Evolutionary conservation across 1,140 invertebrate genomes (phyloP), one percentile per base, ranked within the genome.

Genomic region (Temnothorax longispinosus): DNA sequence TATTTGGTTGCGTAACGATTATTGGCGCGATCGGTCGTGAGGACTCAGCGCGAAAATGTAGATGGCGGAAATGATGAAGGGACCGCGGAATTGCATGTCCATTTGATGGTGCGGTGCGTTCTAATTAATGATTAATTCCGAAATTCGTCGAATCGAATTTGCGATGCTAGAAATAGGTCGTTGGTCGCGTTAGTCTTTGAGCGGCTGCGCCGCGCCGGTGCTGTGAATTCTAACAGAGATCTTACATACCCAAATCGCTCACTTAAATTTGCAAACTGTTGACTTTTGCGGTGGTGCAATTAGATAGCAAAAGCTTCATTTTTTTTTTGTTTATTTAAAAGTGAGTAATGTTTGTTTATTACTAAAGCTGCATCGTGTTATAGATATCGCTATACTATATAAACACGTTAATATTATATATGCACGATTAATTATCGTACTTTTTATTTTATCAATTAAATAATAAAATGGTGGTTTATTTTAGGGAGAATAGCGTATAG

Each of bases 121-220:
- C 44, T 84, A 84, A 84, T 84, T 84, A 84, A 84, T 62, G 69
- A 84, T 84, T 84, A 84, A 84, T 84, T 75, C 6, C 80, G 69
- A 84, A 75, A 60, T 60, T 62, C 56, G 54, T 84, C 58, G 18
- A 21, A 44, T 44, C 44, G 64, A 38, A 67, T 27, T 77, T 5
- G 47, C 52, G 6, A 5, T 54, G 52, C 21, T 32, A 52, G 41
- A 84, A 84, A 75, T 75, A 47, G 69, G 41, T 74, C 32, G 54
- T 38, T 38, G 54, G 21, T 47, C 27, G 1, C 13, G 44, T 65
- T 78, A 65, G 11, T 69, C 32, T 69, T 69, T 71, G 64, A 62
- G 38, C 27, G 1, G 27, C 15, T 11, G 8, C 35, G 44, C n/a
- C 32, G 13, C 27, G 27, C 27, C 27, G 27, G 1, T 1, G 44